Conservation (phyloP, 2,888 invertebrate species). For the Cremastinae sp. region DNA sequence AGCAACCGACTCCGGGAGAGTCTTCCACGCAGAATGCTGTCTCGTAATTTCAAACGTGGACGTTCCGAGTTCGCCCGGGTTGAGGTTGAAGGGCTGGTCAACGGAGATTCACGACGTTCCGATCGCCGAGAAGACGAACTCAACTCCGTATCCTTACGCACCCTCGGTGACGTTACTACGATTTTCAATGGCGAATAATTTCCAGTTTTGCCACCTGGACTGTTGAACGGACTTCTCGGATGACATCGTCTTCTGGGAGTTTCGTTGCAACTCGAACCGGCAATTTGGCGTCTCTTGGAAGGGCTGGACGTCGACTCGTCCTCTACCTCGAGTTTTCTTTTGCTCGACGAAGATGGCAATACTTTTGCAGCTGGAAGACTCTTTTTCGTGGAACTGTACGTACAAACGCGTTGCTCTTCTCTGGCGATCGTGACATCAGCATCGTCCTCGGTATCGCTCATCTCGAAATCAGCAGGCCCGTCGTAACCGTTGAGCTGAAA, state of each 20-base stretch:
- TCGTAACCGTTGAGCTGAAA: slow-evolving; percentile 65
- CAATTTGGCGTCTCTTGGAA: slow-evolving; percentile 56
- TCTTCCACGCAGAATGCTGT: slow-evolving; percentile 61
- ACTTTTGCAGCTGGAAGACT: slow-evolving; percentile 22
- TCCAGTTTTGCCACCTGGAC: slow-evolving; percentile 68
- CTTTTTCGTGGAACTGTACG: slow-evolving; percentile 64
- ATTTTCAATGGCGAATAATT: slow-evolving; percentile 75
- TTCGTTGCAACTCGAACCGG: slow-evolving; percentile 32
- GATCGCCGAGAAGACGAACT: slow-evolving; percentile 24
- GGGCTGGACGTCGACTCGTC: neutral
- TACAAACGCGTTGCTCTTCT: slow-evolving; percentile 71
- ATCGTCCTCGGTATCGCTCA: slow-evolving; percentile 68
- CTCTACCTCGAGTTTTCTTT: slow-evolving; percentile 63
- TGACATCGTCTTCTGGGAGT: slow-evolving; percentile 57
- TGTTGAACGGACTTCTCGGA: slow-evolving; percentile 64
- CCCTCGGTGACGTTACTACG: slow-evolving; percentile 73
- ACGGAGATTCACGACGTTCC: slow-evolving; percentile 32
- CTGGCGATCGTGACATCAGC: slow-evolving; percentile 68
- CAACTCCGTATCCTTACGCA: slow-evolving; percentile 57
- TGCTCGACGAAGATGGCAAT: slow-evolving; percentile 64
- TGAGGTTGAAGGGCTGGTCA: slow-evolving; percentile 10
- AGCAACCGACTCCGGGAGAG: slow-evolving; percentile 37
- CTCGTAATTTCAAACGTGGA: slow-evolving; percentile 54
- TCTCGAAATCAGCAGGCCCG: slow-evolving; percentile 68
- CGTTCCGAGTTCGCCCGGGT: slow-evolving; percentile 58